A percentile compares a stretch with the other conserved stretches of the same genome.
phyloP scores from a whole-genome alignment of 2,797 vertebrate species.

The Gallirallus australis region DNA sequence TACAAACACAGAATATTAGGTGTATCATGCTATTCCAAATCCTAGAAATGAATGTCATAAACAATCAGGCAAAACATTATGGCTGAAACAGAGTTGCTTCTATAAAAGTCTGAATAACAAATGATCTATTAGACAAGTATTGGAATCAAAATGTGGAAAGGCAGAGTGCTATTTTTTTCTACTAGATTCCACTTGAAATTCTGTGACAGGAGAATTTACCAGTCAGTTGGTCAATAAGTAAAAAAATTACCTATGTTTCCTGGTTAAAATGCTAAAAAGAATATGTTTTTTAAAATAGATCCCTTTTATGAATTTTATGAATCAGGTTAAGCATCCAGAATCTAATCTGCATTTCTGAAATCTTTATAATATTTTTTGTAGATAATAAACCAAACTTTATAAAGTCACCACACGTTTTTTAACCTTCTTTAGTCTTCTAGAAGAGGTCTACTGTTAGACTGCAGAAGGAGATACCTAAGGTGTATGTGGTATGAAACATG shows the following conservation, averaged over 20 bases:
- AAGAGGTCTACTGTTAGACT: background rate
- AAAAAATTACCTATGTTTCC: background rate
- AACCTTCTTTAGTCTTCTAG: background rate
- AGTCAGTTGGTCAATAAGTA: background rate
- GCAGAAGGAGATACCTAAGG: background rate
- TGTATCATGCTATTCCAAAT: background rate
- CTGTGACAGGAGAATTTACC: constrained; percentile 2
- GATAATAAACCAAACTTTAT: background rate
- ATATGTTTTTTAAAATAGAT: background rate
- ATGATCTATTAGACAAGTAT: background rate
- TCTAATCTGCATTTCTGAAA: background rate
- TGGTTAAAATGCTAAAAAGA: background rate
- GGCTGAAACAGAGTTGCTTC: constrained; percentile 5
- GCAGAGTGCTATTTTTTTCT: background rate
- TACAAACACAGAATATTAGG: background rate
- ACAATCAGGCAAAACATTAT: constrained; percentile 46
- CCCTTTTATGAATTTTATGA: background rate
- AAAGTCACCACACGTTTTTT: background rate
- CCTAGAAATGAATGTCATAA: constrained; percentile 60
- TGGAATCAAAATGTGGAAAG: background rate
- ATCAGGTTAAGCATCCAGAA: background rate
- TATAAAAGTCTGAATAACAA: constrained; percentile 40
- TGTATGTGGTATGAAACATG: background rate
- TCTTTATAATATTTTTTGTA: background rate
- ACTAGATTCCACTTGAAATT: background rate